A percentile compares a stretch with the other conserved stretches of the same genome.
Conservation (phyloP, 2,888 invertebrate species). For the Pardosa pseudoannulata region DNA sequence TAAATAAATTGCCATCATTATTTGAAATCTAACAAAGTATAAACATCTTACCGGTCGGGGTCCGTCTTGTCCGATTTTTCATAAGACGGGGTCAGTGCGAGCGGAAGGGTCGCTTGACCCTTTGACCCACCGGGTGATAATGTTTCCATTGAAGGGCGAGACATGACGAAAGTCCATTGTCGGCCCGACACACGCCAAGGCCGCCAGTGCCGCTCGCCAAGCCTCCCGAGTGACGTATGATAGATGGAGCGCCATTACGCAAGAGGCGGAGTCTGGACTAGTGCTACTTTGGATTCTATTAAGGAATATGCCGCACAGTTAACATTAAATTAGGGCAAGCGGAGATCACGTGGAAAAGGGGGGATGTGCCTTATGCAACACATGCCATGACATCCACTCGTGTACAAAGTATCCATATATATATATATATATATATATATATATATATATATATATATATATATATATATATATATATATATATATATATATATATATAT, state of each 20-base stretch:
- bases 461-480: too few species aligned
- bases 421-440: too few species aligned
- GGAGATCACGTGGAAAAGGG: too few species aligned
- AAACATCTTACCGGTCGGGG: conserved; percentile 6
- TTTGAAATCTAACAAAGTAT: neutral
- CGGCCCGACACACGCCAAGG: neutral
- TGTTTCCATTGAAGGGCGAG: conserved; percentile 11
- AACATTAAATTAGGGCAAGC: neutral
- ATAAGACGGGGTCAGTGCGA: neutral
- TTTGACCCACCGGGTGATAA: neutral
- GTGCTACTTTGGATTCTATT: neutral
- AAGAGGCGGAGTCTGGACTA: neutral
- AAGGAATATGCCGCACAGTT: neutral
- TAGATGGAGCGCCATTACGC: neutral
- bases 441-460: too few species aligned
- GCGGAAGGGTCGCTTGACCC: conserved; percentile 1
- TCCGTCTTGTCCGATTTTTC: neutral
- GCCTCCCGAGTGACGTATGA: neutral
- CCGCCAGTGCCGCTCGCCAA: neutral
- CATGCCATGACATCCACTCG: too few species aligned
- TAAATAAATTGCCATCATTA: neutral
- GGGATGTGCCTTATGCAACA: too few species aligned
- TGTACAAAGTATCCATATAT: too few species aligned
- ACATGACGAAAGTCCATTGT: neutral
- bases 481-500: too few species aligned